Conservation (phyloP, 2,888 invertebrate genomes). For the Sarcophaga carnaria region DNA sequence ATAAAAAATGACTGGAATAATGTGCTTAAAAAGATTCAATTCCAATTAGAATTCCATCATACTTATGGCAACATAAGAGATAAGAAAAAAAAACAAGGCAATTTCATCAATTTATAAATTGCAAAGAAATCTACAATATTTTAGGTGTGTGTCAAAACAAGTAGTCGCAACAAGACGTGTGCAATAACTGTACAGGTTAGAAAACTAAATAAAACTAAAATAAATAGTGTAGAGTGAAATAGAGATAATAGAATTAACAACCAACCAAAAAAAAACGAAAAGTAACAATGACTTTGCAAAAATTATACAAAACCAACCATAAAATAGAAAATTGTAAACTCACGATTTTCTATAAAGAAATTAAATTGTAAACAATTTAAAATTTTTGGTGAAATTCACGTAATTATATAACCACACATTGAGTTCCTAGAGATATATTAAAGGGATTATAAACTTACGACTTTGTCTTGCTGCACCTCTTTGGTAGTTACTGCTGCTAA, state of each 20-base stretch:
- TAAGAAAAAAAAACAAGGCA: background rate
- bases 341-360: background rate
- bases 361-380: constrained; percentile 27
- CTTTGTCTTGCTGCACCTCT: constrained; percentile 46
- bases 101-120: background rate
- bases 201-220: constrained; percentile 13
- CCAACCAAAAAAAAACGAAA: constrained; percentile 7
- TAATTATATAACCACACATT: constrained; percentile 56
- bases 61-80: background rate
- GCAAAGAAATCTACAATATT: background rate
- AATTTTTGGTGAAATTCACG: constrained; percentile 50
- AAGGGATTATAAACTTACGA: constrained; percentile 40
- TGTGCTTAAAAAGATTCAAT: background rate
- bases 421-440: background rate
- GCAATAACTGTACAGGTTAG: background rate
- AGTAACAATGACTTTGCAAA: constrained; percentile 55
- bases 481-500: constrained; percentile 19
- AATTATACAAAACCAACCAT: background rate
- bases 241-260: constrained; percentile 14
- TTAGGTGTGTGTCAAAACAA: constrained; percentile 5
- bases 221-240: background rate
- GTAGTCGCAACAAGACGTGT: background rate
- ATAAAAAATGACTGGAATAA: constrained; percentile 14
- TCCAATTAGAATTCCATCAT: background rate
- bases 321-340: background rate